These are phyloP conservation scores for Trogon surrucura DNA, from an alignment of 2,113 vertebrate species.

Conservation along the genomic window DNA sequence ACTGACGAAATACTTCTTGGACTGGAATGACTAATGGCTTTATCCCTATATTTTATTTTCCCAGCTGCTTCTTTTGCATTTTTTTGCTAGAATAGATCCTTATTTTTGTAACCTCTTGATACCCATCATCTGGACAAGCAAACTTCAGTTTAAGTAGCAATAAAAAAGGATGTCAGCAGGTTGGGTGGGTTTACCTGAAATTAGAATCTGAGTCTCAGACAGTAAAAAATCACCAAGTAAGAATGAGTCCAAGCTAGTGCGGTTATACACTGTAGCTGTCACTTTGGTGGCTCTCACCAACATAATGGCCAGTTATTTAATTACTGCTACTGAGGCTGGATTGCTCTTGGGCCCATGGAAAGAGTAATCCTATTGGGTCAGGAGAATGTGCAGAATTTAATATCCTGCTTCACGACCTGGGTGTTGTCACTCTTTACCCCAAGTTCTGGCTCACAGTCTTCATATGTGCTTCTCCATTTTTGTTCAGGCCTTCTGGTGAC, in stretches of 20 bases:
- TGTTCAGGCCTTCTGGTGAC: not conserved
- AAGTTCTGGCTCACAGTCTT: not conserved
- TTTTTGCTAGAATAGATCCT: not conserved
- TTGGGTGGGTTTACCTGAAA: not conserved
- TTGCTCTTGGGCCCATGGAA: not conserved
- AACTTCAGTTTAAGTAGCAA: not conserved
- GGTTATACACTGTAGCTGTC: not conserved
- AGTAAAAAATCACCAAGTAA: not conserved
- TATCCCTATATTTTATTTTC: not conserved
- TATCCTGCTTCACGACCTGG: not conserved
- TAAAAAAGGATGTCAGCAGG: not conserved
- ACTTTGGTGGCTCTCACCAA: not conserved
- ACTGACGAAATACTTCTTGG: not conserved
- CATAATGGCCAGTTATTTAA: not conserved
- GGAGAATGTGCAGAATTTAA: not conserved
- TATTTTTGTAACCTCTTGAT: not conserved
- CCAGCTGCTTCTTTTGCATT: not conserved
- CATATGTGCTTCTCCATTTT: not conserved
- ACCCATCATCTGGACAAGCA: not conserved
- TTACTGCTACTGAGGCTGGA: not conserved
- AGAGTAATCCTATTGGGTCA: not conserved
- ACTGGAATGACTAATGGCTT: not conserved
- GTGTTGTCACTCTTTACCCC: not conserved
- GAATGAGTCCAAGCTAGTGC: not conserved
- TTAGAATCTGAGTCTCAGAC: not conserved